phyloP scores from a whole-genome alignment of 1,140 invertebrate species.

The Calephelis virginiensis region DNA sequence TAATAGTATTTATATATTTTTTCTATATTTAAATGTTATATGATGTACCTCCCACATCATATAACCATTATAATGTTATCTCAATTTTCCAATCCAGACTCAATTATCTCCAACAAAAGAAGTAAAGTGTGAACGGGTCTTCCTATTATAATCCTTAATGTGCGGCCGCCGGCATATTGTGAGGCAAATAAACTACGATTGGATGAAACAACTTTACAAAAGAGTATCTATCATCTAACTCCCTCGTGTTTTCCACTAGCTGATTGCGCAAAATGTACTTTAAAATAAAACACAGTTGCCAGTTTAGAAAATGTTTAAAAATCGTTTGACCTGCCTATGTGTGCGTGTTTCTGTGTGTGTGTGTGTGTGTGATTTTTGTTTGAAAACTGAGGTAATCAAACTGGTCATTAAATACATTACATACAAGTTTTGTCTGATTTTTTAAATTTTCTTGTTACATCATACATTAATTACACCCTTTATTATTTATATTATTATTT shows the following conservation, averaged over 20 bases:
- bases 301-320: too few relatives aligned
- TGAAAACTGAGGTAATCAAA: too few relatives aligned
- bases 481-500: too few relatives aligned
- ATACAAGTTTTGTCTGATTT: too few relatives aligned
- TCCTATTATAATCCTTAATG: conserved; percentile 29
- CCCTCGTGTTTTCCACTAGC: neutral
- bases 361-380: too few relatives aligned
- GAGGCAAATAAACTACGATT: conserved; percentile 26
- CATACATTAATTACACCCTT: too few relatives aligned
- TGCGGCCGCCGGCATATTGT: conserved; percentile 17
- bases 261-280: neutral
- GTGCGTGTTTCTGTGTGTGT: too few relatives aligned
- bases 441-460: too few relatives aligned
- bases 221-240: conserved; percentile 12
- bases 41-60: neutral
- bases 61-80: neutral
- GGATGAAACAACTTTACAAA: conserved; percentile 29
- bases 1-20: too few relatives aligned
- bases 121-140: conserved; percentile 27
- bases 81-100: conserved; percentile 10
- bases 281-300: neutral
- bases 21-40: too few relatives aligned
- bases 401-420: too few relatives aligned
- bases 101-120: conserved; percentile 31
- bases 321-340: too few relatives aligned